These are phyloP conservation scores for Sebastes iracundus DNA, from an alignment of 2,797 vertebrate genomes.

Conservation along the genomic window DNA sequence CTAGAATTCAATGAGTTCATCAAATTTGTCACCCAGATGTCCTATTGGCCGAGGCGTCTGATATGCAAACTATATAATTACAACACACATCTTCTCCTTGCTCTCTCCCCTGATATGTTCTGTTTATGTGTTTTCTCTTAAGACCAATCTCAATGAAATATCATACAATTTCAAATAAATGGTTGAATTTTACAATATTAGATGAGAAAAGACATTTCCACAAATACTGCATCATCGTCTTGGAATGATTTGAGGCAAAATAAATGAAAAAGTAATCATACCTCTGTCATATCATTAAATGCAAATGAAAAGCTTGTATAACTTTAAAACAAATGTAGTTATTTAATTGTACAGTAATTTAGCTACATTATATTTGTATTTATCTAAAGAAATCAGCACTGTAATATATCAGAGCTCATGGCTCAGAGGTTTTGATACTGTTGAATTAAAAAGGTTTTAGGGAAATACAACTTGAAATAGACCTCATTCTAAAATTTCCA, in stretches of 20 bases:
- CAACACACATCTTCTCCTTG: not conserved
- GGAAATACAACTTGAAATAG: not conserved
- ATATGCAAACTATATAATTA: not conserved
- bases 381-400: not conserved
- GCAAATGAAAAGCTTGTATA: not conserved
- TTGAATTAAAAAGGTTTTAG: not conserved
- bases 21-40: not conserved
- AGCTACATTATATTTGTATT: not conserved
- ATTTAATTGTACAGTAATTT: not conserved
- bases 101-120: not conserved
- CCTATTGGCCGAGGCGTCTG: not conserved
- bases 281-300: not conserved
- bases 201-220: not conserved
- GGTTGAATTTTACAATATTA: not conserved
- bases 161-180: not conserved
- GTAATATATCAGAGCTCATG: not conserved
- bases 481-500: not conserved
- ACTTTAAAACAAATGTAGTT: too few relatives aligned
- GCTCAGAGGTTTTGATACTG: not conserved
- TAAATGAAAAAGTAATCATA: not conserved
- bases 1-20: not conserved
- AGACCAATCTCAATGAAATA: not conserved
- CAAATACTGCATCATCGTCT: not conserved
- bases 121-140: not conserved
- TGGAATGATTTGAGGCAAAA: not conserved